Evolutionary conservation across 2,113 vertebrate species (phyloP).

Genomic region (Poicephalus gulielmi): DNA sequence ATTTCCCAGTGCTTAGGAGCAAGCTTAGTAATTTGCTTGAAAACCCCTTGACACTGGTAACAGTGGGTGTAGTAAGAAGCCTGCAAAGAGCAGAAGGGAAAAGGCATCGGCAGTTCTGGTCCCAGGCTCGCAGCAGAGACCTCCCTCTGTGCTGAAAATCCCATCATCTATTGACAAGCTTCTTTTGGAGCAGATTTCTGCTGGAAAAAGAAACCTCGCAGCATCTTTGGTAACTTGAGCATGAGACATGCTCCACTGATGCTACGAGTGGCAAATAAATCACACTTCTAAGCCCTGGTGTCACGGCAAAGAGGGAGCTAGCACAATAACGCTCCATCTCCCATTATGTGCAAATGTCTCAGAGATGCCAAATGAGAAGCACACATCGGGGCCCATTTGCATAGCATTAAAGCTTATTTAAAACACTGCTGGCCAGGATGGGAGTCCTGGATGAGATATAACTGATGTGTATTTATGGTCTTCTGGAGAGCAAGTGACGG

Average conservation of each 20-base stretch:
- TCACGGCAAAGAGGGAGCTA: neutral
- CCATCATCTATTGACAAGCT: neutral
- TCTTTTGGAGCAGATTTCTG: neutral
- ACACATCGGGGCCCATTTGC: neutral
- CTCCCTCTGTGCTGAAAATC: neutral
- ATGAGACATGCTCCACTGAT: neutral
- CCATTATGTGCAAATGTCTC: neutral
- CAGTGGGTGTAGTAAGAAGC: neutral
- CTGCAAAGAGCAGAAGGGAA: neutral
- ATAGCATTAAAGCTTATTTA: neutral
- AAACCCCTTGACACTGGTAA: neutral
- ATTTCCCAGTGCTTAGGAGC: neutral
- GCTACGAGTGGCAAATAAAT: neutral
- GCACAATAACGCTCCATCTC: neutral
- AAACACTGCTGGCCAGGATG: neutral
- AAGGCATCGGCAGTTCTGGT: neutral
- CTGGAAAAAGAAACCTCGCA: neutral
- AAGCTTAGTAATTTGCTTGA: neutral
- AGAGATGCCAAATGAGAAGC: neutral
- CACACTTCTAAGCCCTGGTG: neutral
- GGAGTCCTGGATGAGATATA: neutral
- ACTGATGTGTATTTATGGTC: neutral
- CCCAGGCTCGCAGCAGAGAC: neutral
- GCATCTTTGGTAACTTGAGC: neutral
- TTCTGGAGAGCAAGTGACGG: neutral